Conservation (phyloP, 2,888 invertebrate species). For the Osmoderma eremita region DNA sequence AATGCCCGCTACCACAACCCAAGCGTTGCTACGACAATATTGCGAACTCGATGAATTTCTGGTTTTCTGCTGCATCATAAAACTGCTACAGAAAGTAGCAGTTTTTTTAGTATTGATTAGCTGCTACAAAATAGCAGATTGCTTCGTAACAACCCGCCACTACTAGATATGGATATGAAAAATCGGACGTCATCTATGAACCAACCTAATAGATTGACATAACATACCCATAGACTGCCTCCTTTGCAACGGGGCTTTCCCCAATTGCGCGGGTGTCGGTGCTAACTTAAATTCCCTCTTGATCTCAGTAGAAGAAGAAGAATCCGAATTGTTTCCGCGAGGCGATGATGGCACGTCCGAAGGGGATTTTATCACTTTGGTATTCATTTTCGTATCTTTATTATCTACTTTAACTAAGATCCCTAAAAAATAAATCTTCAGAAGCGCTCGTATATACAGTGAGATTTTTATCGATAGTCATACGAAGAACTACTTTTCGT, state of each 20-base stretch:
- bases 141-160: not conserved
- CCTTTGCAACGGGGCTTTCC: conserved; percentile 88
- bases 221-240: conserved; percentile 81
- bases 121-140: not conserved
- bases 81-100: not conserved
- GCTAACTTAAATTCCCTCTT: conserved; percentile 77
- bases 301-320: conserved; percentile 45
- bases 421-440: conserved; percentile 28
- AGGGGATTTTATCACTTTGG: conserved; percentile 47
- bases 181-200: not conserved
- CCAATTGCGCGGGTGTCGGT: conserved; percentile 94
- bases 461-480: not conserved
- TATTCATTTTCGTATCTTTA: conserved; percentile 42
- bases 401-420: conserved; percentile 45
- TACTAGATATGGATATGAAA: not conserved
- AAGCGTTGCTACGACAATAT: too few relatives aligned
- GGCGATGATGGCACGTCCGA: conserved; percentile 50
- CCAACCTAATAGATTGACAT: not conserved
- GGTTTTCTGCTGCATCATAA: too few relatives aligned
- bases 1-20: too few relatives aligned
- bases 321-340: conserved; percentile 42
- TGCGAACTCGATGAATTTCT: too few relatives aligned
- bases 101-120: not conserved
- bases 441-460: not conserved
- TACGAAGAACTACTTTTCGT: too few relatives aligned